Base-by-base conservation (phyloP, 2,113 vertebrate genomes). In the Gymnarchus niloticus region DNA sequence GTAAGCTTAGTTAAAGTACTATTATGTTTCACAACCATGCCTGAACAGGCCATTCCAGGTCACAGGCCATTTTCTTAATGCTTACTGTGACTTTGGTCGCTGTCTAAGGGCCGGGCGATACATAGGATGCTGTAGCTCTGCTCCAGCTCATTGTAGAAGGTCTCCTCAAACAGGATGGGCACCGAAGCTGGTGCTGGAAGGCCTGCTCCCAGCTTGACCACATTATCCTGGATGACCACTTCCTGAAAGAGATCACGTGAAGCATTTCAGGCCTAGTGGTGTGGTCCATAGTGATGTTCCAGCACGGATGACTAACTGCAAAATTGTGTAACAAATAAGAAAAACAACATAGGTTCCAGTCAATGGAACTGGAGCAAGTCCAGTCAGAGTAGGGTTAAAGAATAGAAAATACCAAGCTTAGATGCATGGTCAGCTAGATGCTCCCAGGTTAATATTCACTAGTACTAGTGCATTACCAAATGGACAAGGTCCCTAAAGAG, bases 111-210 rank as follows among this genome's bases (percentile, higher is more conserved):
- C 84, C 96, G 93, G 78, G 96, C 94, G 88, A 99, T 94, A 83
- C 98, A 99, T 56, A 98, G 87, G 85, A 99, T 95, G 90, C 96
- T 98, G 93, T 97, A 99, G 90, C 97, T 98, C 93, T 99, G 96
- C 93, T 99, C 98, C 89, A 93, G 95, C 37, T 98, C 96, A 59
- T 98, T 99, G 93, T 99, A 99, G 92, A 99, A 99, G 0, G 97
- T 99, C 90, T 99, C 98, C 90, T 99, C 98, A 86, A 99, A 99
- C 86, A 99, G 94, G 91, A 99, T 92, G 56, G 96, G 93, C 19
- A 99, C 92, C 0, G 96, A 95, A 0, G 92, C 91, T 1, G 90
- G 91, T 12, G 73, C 87, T 14, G 93, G 91, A 87, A 95, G 97
- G 51, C 95, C 97, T 10, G 93, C 88, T 84, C 96, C 97, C 89